Percentiles rank a stretch among this genome's conserved stretches.
Evolutionary conservation across 2,888 invertebrate species (phyloP).

Genomic region (Lycia hirtaria): DNA sequence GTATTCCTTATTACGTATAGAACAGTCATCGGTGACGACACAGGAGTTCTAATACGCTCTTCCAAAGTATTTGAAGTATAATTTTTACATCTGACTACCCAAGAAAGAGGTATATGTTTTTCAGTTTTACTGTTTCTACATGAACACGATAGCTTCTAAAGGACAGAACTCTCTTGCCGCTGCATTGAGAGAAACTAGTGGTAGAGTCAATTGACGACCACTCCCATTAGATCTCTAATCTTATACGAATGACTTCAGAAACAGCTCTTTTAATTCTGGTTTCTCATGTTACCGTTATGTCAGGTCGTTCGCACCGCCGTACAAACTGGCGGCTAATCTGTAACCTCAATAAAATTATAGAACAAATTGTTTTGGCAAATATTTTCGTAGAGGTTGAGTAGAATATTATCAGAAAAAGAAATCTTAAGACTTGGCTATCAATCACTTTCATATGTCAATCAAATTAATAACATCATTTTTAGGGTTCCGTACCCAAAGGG

Average conservation of each 20-base stretch:
- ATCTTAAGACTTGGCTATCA: background rate
- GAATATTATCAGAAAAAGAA: background rate
- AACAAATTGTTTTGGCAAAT: slow-evolving; percentile 22
- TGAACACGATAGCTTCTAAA: background rate
- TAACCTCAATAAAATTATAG: slow-evolving; percentile 18
- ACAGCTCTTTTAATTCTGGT: background rate
- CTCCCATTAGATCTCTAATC: background rate
- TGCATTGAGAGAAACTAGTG: background rate
- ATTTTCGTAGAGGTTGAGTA: slow-evolving; percentile 7
- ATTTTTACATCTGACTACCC: no score
- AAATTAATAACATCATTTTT: no score
- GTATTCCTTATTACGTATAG: no score
- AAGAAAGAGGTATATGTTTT: no score
- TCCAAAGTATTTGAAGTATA: no score
- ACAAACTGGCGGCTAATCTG: slow-evolving; percentile 10
- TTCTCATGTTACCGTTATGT: background rate
- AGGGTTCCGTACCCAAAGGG: no score
- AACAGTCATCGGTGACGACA: no score
- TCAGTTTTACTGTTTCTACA: background rate
- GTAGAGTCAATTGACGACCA: background rate
- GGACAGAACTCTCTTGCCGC: background rate
- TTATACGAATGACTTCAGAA: background rate
- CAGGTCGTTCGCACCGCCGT: slow-evolving; percentile 17
- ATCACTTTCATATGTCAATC: no score
- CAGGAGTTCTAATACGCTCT: no score